Evolutionary conservation across 2,888 invertebrate species (phyloP).

Genomic region (Rapana venosa): DNA sequence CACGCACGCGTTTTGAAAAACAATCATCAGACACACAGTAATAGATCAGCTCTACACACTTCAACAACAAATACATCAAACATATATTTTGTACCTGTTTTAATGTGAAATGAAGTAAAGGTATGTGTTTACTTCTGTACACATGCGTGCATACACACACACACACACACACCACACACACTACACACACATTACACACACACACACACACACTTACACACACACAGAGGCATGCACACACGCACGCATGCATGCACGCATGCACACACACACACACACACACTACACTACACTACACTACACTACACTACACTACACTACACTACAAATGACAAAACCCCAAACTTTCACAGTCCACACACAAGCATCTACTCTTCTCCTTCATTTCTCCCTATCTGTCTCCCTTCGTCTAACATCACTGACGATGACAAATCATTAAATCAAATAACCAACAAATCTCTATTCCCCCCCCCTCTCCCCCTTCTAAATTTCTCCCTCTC

Average conservation of each 20-base stretch:
- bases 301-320: no score
- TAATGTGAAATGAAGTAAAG: no score
- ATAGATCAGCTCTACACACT: no score
- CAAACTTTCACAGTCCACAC: no score
- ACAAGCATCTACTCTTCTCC: no score
- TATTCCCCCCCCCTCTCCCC: no score
- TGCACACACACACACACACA: not conserved
- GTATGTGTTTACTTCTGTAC: not conserved
- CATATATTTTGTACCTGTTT: not conserved
- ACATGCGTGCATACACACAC: not conserved
- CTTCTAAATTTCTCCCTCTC: not conserved
- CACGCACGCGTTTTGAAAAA: not conserved
- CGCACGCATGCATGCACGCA: not conserved
- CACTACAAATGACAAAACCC: no score
- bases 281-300: not conserved
- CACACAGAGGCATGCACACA: not conserved
- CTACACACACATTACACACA: not conserved
- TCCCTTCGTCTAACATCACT: no score
- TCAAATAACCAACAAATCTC: no score
- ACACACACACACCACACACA: constrained; percentile 15
- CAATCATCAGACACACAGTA: not conserved
- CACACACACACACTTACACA: not conserved
- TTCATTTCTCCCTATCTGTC: no score
- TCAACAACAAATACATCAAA: no score
- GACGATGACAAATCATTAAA: no score